Evolutionary conservation across 2,888 invertebrate genomes (phyloP).

Genomic region (Drosophila cognata): DNA sequence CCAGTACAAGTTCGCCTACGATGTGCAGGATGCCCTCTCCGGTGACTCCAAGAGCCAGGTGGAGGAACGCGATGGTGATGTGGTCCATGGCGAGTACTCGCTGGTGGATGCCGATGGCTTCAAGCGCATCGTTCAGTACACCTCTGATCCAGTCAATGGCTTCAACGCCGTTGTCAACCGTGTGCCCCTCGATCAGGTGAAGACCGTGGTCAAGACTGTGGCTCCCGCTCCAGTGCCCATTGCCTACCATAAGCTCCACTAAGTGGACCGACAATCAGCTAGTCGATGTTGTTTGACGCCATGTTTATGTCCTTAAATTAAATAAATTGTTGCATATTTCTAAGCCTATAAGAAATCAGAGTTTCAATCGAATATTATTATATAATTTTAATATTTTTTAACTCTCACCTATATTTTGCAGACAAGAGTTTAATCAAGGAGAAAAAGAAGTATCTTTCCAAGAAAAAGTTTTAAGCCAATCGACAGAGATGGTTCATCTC

Average conservation of each 20-base stretch:
- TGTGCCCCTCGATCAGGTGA: constrained; percentile 74
- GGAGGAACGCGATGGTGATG: constrained; percentile 84
- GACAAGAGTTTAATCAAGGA: not conserved
- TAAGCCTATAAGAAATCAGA: constrained; percentile 49
- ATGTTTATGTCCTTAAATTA: constrained; percentile 30
- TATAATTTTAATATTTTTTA: not conserved
- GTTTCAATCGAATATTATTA: not conserved
- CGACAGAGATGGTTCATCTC: not conserved
- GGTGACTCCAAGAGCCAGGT: constrained; percentile 84
- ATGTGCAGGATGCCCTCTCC: constrained; percentile 82
- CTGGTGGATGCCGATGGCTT: constrained; percentile 83
- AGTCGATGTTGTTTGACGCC: constrained; percentile 23
- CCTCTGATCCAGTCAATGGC: constrained; percentile 82
- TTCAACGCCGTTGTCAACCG: constrained; percentile 83
- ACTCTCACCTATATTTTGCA: not conserved
- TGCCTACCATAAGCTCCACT: constrained; percentile 63
- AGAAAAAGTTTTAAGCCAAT: not conserved
- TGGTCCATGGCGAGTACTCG: constrained; percentile 84
- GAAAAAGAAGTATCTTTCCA: not conserved
- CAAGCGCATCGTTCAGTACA: constrained; percentile 82
- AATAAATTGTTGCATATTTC: constrained; percentile 77
- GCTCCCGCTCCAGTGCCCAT: constrained; percentile 42
- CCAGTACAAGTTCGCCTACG: constrained; percentile 82
- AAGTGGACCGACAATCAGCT: constrained; percentile 16
- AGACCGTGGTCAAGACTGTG: constrained; percentile 66